Percentiles rank a stretch among this genome's conserved stretches.
Evolutionary conservation across 2,888 invertebrate species (phyloP).

Genomic region (Pyralis farinalis): DNA sequence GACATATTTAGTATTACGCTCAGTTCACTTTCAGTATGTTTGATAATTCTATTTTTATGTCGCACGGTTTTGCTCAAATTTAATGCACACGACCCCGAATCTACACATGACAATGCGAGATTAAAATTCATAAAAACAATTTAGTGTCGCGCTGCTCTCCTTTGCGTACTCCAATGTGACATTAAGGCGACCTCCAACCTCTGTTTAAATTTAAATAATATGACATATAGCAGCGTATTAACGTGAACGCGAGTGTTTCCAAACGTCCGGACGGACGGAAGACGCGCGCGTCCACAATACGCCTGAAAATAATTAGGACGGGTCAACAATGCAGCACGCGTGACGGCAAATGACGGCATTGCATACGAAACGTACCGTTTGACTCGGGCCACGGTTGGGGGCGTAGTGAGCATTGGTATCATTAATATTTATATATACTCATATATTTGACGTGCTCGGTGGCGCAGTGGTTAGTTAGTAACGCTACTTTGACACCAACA

Average conservation of each 20-base stretch:
- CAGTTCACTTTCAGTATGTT: too few species aligned
- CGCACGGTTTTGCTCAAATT: too few species aligned
- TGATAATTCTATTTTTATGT: too few species aligned
- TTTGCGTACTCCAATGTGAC: background rate
- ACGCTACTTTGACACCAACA: too few species aligned
- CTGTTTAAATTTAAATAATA: conserved; percentile 4
- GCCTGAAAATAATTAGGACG: conserved; percentile 16
- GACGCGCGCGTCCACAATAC: conserved; percentile 9
- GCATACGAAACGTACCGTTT: too few species aligned
- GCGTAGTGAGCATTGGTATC: too few species aligned
- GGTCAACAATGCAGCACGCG: conserved; percentile 4
- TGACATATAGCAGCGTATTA: conserved; percentile 1
- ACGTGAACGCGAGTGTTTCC: conserved; percentile 8
- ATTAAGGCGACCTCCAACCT: conserved; percentile 4
- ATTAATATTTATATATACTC: too few species aligned
- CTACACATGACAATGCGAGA: background rate
- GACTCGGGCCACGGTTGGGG: too few species aligned
- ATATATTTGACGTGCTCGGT: too few species aligned
- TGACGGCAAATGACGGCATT: background rate
- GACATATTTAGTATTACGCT: too few species aligned
- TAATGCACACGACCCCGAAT: too few species aligned
- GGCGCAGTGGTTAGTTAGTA: too few species aligned
- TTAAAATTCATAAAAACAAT: background rate
- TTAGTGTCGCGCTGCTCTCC: background rate
- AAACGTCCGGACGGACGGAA: conserved; percentile 14